Evolutionary conservation across 2,113 vertebrate genomes (phyloP), one percentile per base, ranked within the genome.

Genomic region (Meriones unguiculatus): DNA sequence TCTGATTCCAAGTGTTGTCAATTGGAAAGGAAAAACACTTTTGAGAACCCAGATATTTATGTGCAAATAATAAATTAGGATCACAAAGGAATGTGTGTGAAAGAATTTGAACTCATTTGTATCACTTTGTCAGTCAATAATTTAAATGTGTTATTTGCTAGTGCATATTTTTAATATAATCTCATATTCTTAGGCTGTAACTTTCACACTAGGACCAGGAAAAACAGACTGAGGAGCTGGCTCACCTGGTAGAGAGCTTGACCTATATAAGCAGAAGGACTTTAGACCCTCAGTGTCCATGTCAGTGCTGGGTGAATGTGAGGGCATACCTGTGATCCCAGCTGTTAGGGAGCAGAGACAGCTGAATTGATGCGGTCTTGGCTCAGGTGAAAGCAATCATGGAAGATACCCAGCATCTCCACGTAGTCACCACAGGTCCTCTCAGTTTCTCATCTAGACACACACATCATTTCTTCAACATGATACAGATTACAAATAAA

Each of bases 31-130:
- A 50, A 78, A 5, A 67, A 46, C 0, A 57, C 57, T 67, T 75
- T 91, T 76, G 52, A 78, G 73, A 17, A 5, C 20, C 11, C 25
- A 84, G 18, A 64, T 95, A 87, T 84, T 89, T 62, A 35, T 87
- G n/a, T 91, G 7, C 64, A 94, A 72, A 81, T 9, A 25, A 28
- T 41, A 67, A 80, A 78, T 46, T 5, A 76, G 46, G 17, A 38
- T 35, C 46, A 65, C 67, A 13, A 64, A 52, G 50, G 72, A 77
- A 87, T 38, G 13, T 78, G 35, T 35, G 13, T 50, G 57, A 73
- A 92, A 62, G 8, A 20, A 69, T 90, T 94, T 76, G 57, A 97
- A 69, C 22, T 94, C 75, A 75, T 80, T 57, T 28, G 28, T 80
- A 67, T 38, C 70, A 38, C 38, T 91, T 85, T 73, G 76, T 75